Evolutionary conservation across 2,113 vertebrate species (phyloP).

Genomic region (Camelus bactrianus): DNA sequence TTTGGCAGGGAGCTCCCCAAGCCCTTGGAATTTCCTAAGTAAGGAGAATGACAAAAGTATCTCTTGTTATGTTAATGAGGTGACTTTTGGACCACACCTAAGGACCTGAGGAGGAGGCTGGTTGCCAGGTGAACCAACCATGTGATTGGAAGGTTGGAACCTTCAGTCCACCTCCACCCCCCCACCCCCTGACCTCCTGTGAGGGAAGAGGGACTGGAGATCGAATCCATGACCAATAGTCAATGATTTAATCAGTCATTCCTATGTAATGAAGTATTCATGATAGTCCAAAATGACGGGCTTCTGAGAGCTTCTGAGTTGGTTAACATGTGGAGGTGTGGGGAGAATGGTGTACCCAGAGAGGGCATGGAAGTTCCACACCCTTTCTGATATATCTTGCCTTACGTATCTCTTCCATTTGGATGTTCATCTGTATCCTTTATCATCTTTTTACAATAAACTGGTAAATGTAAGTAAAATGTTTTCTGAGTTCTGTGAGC

Average conservation of each 20-base stretch:
- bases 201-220: not conserved
- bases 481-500: not conserved
- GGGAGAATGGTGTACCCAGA: not conserved
- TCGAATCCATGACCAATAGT: not conserved
- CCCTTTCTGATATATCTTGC: not conserved
- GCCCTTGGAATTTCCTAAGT: not conserved
- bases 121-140: not conserved
- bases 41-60: not conserved
- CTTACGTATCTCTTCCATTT: not conserved
- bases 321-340: not conserved
- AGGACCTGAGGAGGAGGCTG: not conserved
- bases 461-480: not conserved
- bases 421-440: not conserved
- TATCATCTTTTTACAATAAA: not conserved
- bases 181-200: not conserved
- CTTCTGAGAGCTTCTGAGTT: not conserved
- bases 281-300: not conserved
- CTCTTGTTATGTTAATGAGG: slow-evolving; percentile 3
- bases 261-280: not conserved
- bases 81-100: not conserved
- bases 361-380: not conserved
- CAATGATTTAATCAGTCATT: not conserved
- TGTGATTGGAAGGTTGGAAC: not conserved
- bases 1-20: not conserved
- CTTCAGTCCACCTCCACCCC: not conserved